Percentiles rank a stretch among this genome's conserved stretches.
Evolutionary conservation across 2,888 invertebrate species (phyloP).

Genomic region (Homarus gammarus): DNA sequence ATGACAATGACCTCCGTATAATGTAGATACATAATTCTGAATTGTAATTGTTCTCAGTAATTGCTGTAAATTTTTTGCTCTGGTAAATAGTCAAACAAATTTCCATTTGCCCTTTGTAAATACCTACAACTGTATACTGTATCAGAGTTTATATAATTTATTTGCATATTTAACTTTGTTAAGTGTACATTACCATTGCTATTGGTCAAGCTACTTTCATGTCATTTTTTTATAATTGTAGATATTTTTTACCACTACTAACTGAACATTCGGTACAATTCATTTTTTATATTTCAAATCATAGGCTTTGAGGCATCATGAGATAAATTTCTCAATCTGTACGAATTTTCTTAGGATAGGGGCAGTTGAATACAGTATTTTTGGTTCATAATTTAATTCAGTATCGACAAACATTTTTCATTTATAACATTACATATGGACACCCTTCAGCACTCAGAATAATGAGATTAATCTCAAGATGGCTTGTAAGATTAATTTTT

Average conservation of each 20-base stretch:
- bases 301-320: background rate
- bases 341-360: no score
- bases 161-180: background rate
- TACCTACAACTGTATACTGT: background rate
- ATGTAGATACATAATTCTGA: background rate
- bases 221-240: background rate
- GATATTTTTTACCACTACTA: no score
- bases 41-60: background rate
- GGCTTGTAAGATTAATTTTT: no score
- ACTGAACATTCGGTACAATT: no score
- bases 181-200: constrained; percentile 8
- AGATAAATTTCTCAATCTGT: background rate
- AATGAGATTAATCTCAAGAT: no score
- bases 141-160: no score
- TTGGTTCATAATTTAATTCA: no score
- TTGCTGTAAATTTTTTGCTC: background rate
- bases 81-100: background rate
- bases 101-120: background rate
- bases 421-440: no score
- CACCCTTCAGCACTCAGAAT: no score
- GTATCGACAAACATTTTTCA: no score
- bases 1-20: background rate
- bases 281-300: no score
- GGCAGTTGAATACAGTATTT: no score
- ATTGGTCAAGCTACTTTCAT: background rate